Evolutionary conservation across 2,888 invertebrate genomes (phyloP), one percentile per base, ranked within the genome.

Genomic region (Apeira syringaria): DNA sequence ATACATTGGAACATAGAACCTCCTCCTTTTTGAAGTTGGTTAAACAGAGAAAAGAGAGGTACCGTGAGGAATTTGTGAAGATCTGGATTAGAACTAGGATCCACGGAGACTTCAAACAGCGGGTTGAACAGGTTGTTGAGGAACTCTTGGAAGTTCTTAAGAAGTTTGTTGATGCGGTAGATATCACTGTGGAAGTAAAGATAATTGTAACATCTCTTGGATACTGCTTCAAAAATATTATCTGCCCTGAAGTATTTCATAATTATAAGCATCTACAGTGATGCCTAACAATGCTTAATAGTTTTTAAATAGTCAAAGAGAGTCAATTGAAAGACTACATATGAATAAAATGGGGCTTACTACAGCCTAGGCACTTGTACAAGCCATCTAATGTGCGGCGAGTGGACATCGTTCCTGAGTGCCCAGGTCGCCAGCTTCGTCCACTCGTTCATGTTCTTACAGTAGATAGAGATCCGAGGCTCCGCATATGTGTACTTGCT

Each of bases 401-500:
- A 98, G 82, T 97, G 96, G 2, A 99, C 97, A 73, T 96, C 92
- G 64, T 97, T 92, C 7, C 91, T 90, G 32, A 98, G 92, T 1
- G 98, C 98, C 99, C 99, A 99, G 58, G 94, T 92, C 3, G 99
- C 98, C 56, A 99, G 85, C 73, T 96, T 97, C 70, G 95, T 95
- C 99, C 99, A 99, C 80, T 99, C 99, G 55, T 95, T 94, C 1
- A 91, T 88, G 49, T 91, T 94, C 74, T 97, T 95, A 31, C 99
- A 99, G 80, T 99, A 99, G 68, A 99, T 97, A 6, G 98, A 99
- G 44, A 99, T 89, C 43, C 98, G 93, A 2, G 97, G 91, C 79
- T 99, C 99, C 0, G 96, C 94, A 87, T 98, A 98, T 78, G 98
- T 98, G 82, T 98, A 99, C 74, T 99, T 99, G 53, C 96, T 97